These are phyloP conservation scores for Varanus salvator DNA, from an alignment of 2,113 vertebrate genomes.

Conservation along the genomic window DNA sequence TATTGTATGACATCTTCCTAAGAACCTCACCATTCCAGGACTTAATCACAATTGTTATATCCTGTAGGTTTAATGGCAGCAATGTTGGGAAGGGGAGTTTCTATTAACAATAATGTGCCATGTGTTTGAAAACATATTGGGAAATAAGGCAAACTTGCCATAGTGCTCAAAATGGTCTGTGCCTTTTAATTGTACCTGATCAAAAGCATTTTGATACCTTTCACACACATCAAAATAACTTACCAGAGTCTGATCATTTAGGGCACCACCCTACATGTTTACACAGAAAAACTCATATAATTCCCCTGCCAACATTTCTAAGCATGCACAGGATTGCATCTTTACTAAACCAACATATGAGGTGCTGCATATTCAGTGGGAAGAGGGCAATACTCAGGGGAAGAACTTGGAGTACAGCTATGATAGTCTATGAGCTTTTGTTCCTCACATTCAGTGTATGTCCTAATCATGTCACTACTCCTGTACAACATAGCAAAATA, in stretches of 20 bases:
- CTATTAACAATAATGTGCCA: slow-evolving; percentile 42
- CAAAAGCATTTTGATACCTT: background rate
- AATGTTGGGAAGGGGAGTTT: background rate
- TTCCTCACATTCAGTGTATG: background rate
- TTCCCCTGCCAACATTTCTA: no score
- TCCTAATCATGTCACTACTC: background rate
- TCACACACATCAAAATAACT: background rate
- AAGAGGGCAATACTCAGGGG: background rate
- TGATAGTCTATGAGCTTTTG: background rate
- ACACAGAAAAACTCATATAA: no score
- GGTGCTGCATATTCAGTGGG: background rate
- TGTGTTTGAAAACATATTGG: slow-evolving; percentile 32
- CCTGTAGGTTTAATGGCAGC: slow-evolving; percentile 59
- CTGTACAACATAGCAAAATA: background rate
- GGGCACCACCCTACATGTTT: no score
- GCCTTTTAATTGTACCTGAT: accelerated
- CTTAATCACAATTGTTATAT: slow-evolving; percentile 52
- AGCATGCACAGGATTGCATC: no score
- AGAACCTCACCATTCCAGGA: slow-evolving; percentile 49
- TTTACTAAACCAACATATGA: background rate
- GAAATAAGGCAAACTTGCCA: slow-evolving; percentile 40
- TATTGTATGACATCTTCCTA: slow-evolving; percentile 26
- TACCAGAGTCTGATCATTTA: background rate
- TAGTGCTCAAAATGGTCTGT: background rate
- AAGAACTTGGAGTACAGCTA: background rate